phyloP scores from a whole-genome alignment of 1,140 invertebrate genomes.

The Sipha flava region DNA sequence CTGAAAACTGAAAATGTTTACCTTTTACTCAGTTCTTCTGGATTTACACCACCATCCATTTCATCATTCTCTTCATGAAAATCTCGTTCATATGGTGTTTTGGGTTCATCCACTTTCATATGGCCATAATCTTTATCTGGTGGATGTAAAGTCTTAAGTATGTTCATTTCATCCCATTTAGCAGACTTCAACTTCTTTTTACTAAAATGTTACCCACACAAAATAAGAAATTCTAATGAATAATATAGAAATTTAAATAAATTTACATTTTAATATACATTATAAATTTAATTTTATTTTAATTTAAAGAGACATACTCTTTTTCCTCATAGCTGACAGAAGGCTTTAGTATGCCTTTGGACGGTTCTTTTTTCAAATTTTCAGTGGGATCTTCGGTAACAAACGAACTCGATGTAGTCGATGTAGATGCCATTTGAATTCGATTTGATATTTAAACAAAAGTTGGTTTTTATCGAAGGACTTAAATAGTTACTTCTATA shows the following conservation, averaged over 20 bases:
- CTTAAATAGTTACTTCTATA: background rate
- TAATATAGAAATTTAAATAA: background rate
- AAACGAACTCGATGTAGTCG: background rate
- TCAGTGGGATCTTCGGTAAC: slow-evolving; percentile 42
- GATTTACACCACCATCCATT: slow-evolving; percentile 63
- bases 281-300: background rate
- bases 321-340: slow-evolving; percentile 78
- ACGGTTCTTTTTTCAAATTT: slow-evolving; percentile 60
- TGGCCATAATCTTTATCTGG: slow-evolving; percentile 98
- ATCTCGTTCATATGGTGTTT: slow-evolving; percentile 85
- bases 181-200: slow-evolving; percentile 56
- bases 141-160: slow-evolving; percentile 94
- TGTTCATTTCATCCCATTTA: slow-evolving; percentile 99
- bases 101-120: slow-evolving; percentile 98
- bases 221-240: background rate
- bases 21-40: slow-evolving; percentile 67
- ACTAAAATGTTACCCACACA: background rate
- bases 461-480: too few relatives aligned
- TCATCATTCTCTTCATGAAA: slow-evolving; percentile 59
- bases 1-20: too few relatives aligned
- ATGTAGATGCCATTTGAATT: slow-evolving; percentile 18
- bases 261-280: background rate
- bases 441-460: too few relatives aligned
- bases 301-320: slow-evolving; percentile 49
- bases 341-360: slow-evolving; percentile 85